Conservation (phyloP, 1,140 invertebrate species). For the Drosophila parabipectinata region DNA sequence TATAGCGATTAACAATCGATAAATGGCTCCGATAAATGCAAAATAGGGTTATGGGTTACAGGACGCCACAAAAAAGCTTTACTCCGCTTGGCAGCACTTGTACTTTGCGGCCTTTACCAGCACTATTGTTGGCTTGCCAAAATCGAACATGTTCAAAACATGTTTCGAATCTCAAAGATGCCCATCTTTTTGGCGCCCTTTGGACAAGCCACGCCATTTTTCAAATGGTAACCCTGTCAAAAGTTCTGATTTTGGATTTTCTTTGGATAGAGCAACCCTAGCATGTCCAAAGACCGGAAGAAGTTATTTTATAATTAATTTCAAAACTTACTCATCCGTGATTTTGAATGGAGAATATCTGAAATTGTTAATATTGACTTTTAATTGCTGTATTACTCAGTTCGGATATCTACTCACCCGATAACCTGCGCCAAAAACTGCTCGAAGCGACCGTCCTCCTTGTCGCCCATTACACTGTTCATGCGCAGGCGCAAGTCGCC, state of each 20-base stretch:
- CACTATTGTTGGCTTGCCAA: too few species aligned
- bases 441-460: constrained; percentile 74
- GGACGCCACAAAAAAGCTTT: neutral
- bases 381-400: neutral
- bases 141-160: too few species aligned
- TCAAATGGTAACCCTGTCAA: too few species aligned
- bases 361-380: neutral
- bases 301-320: neutral
- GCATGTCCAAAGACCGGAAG: too few species aligned
- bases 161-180: too few species aligned
- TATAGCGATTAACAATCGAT: neutral
- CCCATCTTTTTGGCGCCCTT: too few species aligned
- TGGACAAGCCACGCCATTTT: too few species aligned
- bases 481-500: constrained; percentile 66
- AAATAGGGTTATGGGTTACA: neutral
- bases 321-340: constrained; percentile 74
- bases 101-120: too few species aligned
- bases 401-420: constrained; percentile 49
- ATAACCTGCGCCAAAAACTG: constrained; percentile 78
- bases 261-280: neutral
- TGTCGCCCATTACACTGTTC: constrained; percentile 71
- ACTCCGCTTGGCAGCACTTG: neutral
- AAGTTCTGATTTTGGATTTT: neutral
- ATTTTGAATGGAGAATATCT: constrained; percentile 78
- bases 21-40: neutral